Evolutionary conservation across 2,797 vertebrate species (phyloP).

Genomic region (Pterois miles): DNA sequence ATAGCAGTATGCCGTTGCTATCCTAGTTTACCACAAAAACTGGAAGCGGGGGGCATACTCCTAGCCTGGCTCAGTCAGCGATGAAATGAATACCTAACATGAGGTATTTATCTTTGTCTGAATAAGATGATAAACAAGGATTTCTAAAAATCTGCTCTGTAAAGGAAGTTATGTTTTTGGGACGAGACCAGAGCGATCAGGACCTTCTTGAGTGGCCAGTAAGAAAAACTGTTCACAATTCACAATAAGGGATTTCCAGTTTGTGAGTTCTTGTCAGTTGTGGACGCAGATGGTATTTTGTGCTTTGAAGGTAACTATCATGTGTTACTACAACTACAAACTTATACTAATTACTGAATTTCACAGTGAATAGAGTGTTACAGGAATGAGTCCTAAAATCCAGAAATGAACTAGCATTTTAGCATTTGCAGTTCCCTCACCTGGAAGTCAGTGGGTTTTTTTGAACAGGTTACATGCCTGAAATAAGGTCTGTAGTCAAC

Average conservation of each 20-base stretch:
- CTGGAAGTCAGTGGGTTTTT: no score
- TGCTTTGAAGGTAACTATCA: background rate
- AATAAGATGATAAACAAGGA: background rate
- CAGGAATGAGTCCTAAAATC: no score
- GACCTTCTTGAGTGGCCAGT: background rate
- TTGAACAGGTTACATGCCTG: no score
- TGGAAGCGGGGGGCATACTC: background rate
- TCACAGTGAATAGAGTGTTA: background rate
- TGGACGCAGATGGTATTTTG: background rate
- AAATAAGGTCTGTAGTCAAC: no score
- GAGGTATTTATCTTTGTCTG: background rate
- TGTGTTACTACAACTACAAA: background rate
- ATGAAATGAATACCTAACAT: background rate
- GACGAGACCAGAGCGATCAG: background rate
- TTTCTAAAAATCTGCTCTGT: background rate
- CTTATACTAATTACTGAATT: background rate
- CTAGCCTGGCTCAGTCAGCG: background rate
- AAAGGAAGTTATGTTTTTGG: background rate
- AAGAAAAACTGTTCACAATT: background rate
- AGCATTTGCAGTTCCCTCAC: no score
- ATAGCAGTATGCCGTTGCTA: background rate
- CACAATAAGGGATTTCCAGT: background rate
- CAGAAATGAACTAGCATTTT: no score
- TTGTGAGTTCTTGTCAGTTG: background rate
- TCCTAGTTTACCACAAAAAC: background rate